Conservation (phyloP, 2,113 vertebrate genomes). For the Limanda limanda region DNA sequence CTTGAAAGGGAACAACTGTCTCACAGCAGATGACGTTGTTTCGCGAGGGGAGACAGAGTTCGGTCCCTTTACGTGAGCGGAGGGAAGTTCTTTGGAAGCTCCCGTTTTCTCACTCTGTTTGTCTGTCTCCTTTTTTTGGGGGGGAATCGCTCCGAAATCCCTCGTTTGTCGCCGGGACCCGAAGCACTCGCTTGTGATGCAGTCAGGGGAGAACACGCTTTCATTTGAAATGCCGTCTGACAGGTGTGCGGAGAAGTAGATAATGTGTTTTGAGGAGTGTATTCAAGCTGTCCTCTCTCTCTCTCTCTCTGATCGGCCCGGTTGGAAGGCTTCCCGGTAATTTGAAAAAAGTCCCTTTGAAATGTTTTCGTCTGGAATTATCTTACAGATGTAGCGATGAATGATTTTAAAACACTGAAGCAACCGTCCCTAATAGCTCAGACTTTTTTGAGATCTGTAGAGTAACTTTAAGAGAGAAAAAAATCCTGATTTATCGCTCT, state of each 20-base stretch:
- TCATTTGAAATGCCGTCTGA: constrained; percentile 68
- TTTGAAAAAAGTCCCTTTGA: constrained; percentile 47
- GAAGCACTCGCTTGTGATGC: constrained; percentile 60
- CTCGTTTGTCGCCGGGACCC: constrained; percentile 52
- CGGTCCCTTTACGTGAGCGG: constrained; percentile 45
- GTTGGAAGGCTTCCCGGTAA: constrained; percentile 63
- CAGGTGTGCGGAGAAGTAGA: constrained; percentile 72
- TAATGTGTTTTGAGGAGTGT: constrained; percentile 58
- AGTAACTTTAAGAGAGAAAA: neutral
- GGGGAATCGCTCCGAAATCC: constrained; percentile 52
- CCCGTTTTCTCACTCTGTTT: constrained; percentile 43
- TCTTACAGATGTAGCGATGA: constrained; percentile 40
- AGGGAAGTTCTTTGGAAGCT: constrained; percentile 51
- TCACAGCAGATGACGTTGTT: constrained; percentile 38
- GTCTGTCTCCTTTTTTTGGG: constrained; percentile 47
- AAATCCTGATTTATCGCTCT: constrained; percentile 3
- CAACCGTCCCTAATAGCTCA: constrained; percentile 14
- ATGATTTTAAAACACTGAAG: constrained; percentile 23
- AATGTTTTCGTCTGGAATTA: constrained; percentile 36
- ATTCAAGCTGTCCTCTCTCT: constrained; percentile 66
- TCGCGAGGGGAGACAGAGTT: constrained; percentile 45
- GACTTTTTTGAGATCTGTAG: constrained; percentile 10
- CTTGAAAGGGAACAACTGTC: constrained; percentile 50
- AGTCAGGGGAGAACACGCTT: constrained; percentile 54
- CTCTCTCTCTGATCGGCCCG: constrained; percentile 41